Evolutionary conservation across 2,888 invertebrate genomes (phyloP).

Genomic region (Shargacucullia verbasci): DNA sequence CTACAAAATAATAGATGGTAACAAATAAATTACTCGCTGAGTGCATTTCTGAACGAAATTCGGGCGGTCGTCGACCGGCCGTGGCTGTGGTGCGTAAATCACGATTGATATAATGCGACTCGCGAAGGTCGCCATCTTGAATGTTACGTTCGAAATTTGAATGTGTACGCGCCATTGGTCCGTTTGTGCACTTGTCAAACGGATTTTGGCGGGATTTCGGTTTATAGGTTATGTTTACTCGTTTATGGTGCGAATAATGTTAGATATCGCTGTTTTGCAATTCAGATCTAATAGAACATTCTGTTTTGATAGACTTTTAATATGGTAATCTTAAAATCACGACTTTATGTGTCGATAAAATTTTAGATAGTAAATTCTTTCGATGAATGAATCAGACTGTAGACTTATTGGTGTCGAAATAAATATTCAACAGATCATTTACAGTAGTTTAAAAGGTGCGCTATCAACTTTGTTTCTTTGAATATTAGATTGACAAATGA

Average conservation of each 20-base stretch:
- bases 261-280: constrained; percentile 51
- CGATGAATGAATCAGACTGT: constrained; percentile 38
- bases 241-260: constrained; percentile 48
- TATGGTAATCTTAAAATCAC: constrained; percentile 41
- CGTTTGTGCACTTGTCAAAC: constrained; percentile 72
- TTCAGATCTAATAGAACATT: constrained; percentile 46
- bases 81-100: constrained; percentile 83
- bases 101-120: constrained; percentile 83
- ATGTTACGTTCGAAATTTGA: constrained; percentile 86
- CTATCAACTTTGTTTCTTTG: constrained; percentile 8
- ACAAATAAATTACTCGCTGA: constrained; percentile 87
- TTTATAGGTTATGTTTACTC: constrained; percentile 58
- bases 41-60: constrained; percentile 88
- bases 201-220: constrained; percentile 60
- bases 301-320: constrained; percentile 45
- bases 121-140: constrained; percentile 88
- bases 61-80: constrained; percentile 87
- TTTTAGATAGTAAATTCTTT: constrained; percentile 38
- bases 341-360: constrained; percentile 38
- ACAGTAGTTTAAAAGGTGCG: neutral
- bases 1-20: constrained; percentile 89
- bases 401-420: constrained; percentile 21
- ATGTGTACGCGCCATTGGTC: constrained; percentile 79
- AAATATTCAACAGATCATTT: constrained; percentile 8
- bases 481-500: constrained; percentile 43